These are phyloP conservation scores for Hemibagrus guttatus DNA, from an alignment of 2,797 vertebrate species.

Conservation along the genomic window DNA sequence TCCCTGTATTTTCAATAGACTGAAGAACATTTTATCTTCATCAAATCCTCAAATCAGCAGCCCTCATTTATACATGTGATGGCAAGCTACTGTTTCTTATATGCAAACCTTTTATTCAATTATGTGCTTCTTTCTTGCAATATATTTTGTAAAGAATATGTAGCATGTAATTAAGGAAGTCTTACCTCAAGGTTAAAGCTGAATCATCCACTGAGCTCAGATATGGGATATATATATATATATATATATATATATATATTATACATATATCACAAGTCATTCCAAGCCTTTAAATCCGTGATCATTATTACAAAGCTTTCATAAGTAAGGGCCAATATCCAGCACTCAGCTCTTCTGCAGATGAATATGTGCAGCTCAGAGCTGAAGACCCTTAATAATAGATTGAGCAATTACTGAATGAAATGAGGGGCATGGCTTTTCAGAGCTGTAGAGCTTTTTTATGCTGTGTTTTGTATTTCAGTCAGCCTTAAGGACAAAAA, in stretches of 20 bases:
- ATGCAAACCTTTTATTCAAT: not conserved
- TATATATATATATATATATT: not conserved
- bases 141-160: not conserved
- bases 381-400: conserved; percentile 11
- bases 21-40: not conserved
- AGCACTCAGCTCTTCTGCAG: conserved; percentile 4
- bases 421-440: conserved; percentile 11
- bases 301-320: not conserved
- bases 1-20: not conserved
- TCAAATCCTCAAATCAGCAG: not conserved
- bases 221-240: not conserved
- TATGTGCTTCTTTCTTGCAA: not conserved
- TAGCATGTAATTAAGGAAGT: not conserved
- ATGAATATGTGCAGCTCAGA: not conserved
- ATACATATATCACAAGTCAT: not conserved
- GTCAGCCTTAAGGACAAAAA: not conserved
- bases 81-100: not conserved
- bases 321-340: not conserved
- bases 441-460: not conserved
- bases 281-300: not conserved
- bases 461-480: not conserved
- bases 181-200: not conserved
- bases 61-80: not conserved
- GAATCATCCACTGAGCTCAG: not conserved
- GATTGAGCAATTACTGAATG: conserved; percentile 17